Conservation (phyloP, 64 coral and sea anemone species). For the Acropora yongei region DNA sequence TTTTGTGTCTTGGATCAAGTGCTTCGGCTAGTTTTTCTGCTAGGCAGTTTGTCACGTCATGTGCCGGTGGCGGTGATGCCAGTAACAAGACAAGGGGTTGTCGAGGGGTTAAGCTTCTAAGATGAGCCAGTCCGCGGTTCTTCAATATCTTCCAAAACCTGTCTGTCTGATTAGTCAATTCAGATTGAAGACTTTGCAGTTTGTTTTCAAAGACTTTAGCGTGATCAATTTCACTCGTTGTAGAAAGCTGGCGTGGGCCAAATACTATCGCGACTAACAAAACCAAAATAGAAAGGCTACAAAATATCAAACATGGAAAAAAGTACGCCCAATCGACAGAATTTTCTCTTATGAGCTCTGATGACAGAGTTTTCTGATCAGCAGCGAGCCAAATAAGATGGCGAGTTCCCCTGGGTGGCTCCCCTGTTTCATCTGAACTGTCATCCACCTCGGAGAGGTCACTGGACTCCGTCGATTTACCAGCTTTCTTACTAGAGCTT, state of each 20-base stretch:
- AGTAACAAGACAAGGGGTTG: conserved; percentile 83
- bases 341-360: too few relatives aligned
- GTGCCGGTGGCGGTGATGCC: conserved; percentile 56
- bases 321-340: too few relatives aligned
- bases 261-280: background rate
- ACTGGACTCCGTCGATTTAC: too few relatives aligned
- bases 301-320: background rate
- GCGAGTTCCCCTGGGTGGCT: too few relatives aligned
- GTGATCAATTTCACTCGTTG: background rate
- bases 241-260: background rate
- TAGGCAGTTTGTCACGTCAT: conserved; percentile 62
- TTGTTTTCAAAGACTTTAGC: conserved; percentile 43
- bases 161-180: conserved; percentile 68
- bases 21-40: conserved; percentile 66
- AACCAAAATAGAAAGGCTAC: background rate
- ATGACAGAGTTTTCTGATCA: too few relatives aligned
- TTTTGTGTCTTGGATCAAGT: conserved; percentile 38
- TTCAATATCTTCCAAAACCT: conserved; percentile 70
- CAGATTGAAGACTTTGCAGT: conserved; percentile 12
- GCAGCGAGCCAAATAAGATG: too few relatives aligned
- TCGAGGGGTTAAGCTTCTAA: conserved; percentile 4
- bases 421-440: too few relatives aligned
- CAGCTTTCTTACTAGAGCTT: too few relatives aligned
- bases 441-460: too few relatives aligned
- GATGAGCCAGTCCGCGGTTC: conserved; percentile 58